phyloP scores from a whole-genome alignment of 2,113 vertebrate species.

The Scortum barcoo region DNA sequence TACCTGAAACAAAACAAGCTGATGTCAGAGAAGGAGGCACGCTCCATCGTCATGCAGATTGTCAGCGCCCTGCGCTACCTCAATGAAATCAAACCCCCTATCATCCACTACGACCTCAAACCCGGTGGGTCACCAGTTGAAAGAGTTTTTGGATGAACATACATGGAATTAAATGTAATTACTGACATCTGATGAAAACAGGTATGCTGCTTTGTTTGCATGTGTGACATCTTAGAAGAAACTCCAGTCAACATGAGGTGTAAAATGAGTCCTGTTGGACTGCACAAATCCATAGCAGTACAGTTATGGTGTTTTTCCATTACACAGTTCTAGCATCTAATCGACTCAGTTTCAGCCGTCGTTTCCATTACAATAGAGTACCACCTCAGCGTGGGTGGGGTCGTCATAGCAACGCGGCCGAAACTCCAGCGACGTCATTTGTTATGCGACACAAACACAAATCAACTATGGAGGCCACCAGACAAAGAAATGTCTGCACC shows the following conservation, averaged over 20 bases:
- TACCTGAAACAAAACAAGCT: conserved; percentile 99
- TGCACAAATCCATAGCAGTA: neutral
- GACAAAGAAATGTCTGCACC: too few relatives aligned
- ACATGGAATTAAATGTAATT: neutral
- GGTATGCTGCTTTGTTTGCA: neutral
- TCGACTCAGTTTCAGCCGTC: too few relatives aligned
- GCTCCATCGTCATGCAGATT: conserved; percentile 99
- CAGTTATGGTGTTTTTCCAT: too few relatives aligned
- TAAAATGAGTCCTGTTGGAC: neutral
- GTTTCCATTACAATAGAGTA: too few relatives aligned
- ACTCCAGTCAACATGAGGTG: neutral
- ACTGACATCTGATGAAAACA: neutral
- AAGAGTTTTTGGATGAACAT: neutral
- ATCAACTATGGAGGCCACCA: too few relatives aligned
- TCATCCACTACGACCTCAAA: conserved; percentile 99
- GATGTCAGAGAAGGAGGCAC: conserved; percentile 99
- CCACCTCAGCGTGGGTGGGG: too few relatives aligned
- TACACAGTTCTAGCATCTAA: too few relatives aligned
- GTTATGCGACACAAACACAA: too few relatives aligned
- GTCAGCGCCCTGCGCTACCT: conserved; percentile 99
- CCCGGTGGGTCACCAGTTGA: conserved; percentile 86
- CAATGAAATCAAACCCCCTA: conserved; percentile 99
- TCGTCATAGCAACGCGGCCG: too few relatives aligned
- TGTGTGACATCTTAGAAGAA: neutral
- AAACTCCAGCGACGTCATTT: too few relatives aligned